A percentile compares a stretch with the other conserved stretches of the same genome.
phyloP scores from a whole-genome alignment of 2,797 vertebrate genomes.

The Crenichthys baileyi region DNA sequence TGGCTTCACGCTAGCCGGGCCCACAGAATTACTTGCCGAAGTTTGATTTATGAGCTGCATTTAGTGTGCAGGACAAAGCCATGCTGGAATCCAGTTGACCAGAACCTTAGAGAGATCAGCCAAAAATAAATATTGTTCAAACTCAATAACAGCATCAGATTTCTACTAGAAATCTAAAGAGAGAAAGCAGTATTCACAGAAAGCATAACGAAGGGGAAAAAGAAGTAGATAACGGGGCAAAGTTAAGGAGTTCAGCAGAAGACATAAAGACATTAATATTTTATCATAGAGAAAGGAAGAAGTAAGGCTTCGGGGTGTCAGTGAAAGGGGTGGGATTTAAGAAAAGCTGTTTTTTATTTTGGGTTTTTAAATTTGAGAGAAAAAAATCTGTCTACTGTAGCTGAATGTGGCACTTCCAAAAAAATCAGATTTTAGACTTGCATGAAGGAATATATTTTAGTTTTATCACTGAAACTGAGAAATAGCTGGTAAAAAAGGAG shows the following conservation, averaged over 20 bases:
- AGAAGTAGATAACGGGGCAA: not conserved
- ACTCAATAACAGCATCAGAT: constrained; percentile 24
- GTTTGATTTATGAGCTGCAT: constrained; percentile 69
- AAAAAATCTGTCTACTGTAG: not conserved
- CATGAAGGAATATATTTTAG: constrained; percentile 21
- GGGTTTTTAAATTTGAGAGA: not conserved
- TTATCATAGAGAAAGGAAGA: not conserved
- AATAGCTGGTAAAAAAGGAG: constrained; percentile 9
- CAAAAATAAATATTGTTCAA: constrained; percentile 46
- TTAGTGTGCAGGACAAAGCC: constrained; percentile 43
- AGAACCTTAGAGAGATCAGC: constrained; percentile 54
- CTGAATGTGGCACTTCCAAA: constrained; percentile 12
- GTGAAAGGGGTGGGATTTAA: not conserved
- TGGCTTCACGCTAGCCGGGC: constrained; percentile 33
- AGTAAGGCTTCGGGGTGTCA: not conserved
- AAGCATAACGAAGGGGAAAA: not conserved
- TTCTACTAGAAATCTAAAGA: constrained; percentile 25
- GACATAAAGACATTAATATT: constrained; percentile 7
- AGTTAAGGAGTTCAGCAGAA: not conserved
- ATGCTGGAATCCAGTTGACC: constrained; percentile 49
- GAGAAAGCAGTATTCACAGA: not conserved
- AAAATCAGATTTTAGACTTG: constrained; percentile 13
- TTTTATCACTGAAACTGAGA: constrained; percentile 14
- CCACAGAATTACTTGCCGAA: constrained; percentile 32
- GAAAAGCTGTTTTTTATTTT: constrained; percentile 61